Evolutionary conservation across 2,113 vertebrate genomes (phyloP), one percentile per base, ranked within the genome.

Genomic region (Dromiciops gliroides): DNA sequence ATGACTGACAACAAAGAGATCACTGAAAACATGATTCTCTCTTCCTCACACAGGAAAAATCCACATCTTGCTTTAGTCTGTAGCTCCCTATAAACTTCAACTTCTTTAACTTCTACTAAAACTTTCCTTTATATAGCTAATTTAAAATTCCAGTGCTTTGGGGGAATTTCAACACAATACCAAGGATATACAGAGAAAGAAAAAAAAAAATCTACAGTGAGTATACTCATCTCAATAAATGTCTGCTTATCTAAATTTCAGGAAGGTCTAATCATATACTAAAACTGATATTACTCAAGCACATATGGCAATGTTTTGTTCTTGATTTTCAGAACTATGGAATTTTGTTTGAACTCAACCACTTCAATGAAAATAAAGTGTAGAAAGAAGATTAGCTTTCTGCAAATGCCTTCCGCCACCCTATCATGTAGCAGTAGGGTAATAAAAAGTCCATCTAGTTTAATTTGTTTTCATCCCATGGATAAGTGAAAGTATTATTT

Each of bases 381-480:
- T 52, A 95, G 90, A 93, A 94, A 94, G 50, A 31, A 90, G 91
- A 91, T 96, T 60, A 93, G 31, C 48, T 92, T 92, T 48, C 88
- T 95, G 28, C 91, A 91, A 93, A 93, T 48, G 91, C 47, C 31
- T 97, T 60, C 50, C 89, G 26, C 89, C 48, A 90, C 11, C 48
- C 49, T 95, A 92, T 94, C 50, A 93, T 19, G 3, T 88, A 89
- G 48, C 83, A 96, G 48, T 48, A 89, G 50, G 44, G 37, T 7
- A 92, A 96, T 96, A 92, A 95, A 95, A 25, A 83, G 67, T 83
- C n/a, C 44, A 92, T 96, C 89, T 48, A 44, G n/a, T 95, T 92
- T 90, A 94, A 96, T 93, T 92, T 95, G 90, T 92, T 96, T 96
- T 94, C 47, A 48, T 96, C 89, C 53, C 49, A 83, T 49, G 90